phyloP scores from a whole-genome alignment of 2,113 vertebrate species.

The Nothoprocta perdicaria region DNA sequence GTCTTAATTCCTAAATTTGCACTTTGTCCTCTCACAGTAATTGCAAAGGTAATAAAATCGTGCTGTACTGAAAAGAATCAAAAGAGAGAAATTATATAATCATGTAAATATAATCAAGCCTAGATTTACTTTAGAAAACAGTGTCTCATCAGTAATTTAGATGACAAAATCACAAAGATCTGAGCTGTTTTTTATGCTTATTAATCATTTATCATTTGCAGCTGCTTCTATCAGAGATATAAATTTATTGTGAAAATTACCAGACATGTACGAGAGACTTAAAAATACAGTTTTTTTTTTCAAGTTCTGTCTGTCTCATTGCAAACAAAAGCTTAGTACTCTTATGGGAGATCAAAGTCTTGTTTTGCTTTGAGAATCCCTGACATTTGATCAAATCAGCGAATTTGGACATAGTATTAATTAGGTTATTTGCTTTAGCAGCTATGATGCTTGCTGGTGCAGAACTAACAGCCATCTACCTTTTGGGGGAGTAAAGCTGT shows the following conservation, averaged over 20 bases:
- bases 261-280: neutral
- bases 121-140: neutral
- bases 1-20: neutral
- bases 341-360: neutral
- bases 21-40: neutral
- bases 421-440: neutral
- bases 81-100: neutral
- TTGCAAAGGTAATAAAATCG: neutral
- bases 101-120: neutral
- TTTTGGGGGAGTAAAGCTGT: neutral
- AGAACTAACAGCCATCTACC: neutral
- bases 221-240: neutral
- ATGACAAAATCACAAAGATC: neutral
- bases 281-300: neutral
- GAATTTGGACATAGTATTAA: neutral
- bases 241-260: neutral
- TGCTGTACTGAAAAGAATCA: neutral
- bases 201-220: neutral
- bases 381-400: neutral
- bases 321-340: neutral
- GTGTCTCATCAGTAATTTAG: neutral
- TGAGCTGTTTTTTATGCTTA: neutral
- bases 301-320: neutral
- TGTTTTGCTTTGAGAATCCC: neutral
- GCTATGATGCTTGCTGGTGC: neutral